These are phyloP conservation scores for Bagarius yarrelli DNA, from an alignment of 2,113 vertebrate genomes.

Conservation along the genomic window DNA sequence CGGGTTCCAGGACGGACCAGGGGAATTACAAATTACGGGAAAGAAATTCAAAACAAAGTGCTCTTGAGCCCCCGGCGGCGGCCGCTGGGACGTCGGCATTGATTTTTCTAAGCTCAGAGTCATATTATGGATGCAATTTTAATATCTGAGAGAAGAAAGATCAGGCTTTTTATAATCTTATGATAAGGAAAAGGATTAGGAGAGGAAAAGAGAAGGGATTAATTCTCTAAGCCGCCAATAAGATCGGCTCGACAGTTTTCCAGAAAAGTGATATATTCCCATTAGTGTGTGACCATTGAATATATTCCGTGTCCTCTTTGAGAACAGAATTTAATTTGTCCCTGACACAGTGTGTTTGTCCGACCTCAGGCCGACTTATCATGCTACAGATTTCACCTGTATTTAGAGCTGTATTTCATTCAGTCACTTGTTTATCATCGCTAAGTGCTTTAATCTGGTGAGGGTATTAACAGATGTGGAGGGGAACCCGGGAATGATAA, in stretches of 20 bases:
- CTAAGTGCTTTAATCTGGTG: neutral
- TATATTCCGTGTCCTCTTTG: slow-evolving; percentile 63
- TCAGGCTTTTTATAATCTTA: slow-evolving; percentile 78
- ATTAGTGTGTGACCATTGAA: slow-evolving; percentile 52
- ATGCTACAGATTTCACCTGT: slow-evolving; percentile 23
- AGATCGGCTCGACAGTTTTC: slow-evolving; percentile 71
- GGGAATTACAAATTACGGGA: slow-evolving; percentile 66
- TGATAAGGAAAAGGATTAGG: slow-evolving; percentile 78
- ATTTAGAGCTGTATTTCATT: neutral
- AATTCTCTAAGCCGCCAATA: slow-evolving; percentile 81
- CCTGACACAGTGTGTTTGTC: slow-evolving; percentile 39
- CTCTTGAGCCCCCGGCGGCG: slow-evolving; percentile 58
- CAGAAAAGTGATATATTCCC: slow-evolving; percentile 70
- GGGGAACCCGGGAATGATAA: neutral
- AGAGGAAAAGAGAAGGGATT: slow-evolving; percentile 78
- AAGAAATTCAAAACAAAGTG: slow-evolving; percentile 68
- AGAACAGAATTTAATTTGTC: slow-evolving; percentile 58
- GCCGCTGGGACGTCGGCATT: slow-evolving; percentile 49
- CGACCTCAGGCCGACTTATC: slow-evolving; percentile 37
- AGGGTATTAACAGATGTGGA: neutral
- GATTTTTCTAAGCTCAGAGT: slow-evolving; percentile 70
- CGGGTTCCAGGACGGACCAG: slow-evolving; percentile 40
- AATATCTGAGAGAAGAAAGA: slow-evolving; percentile 74
- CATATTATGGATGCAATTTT: slow-evolving; percentile 76
- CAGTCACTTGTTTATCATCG: neutral